phyloP scores from a whole-genome alignment of 2,888 invertebrate genomes.

The Parochlus steinenii region DNA sequence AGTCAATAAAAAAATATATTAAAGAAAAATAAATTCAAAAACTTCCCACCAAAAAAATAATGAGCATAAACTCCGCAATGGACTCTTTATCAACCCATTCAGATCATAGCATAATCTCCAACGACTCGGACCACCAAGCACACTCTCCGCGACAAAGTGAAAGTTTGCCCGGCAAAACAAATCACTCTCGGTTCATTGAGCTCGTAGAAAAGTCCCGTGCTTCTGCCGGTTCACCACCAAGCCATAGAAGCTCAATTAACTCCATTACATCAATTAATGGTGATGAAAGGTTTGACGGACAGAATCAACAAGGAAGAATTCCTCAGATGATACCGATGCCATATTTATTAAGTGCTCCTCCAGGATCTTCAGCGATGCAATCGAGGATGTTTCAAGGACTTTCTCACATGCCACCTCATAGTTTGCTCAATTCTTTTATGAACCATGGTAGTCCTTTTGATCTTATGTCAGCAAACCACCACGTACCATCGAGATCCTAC shows the following conservation, averaged over 20 bases:
- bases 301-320: no score
- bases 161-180: not conserved
- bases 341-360: slow-evolving; percentile 47
- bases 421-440: slow-evolving; percentile 65
- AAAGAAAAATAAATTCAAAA: no score
- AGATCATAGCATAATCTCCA: slow-evolving; percentile 36
- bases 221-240: slow-evolving; percentile 27
- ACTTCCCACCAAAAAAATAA: no score
- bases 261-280: no score
- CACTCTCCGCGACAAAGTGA: not conserved
- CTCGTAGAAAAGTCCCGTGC: slow-evolving; percentile 15
- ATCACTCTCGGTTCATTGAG: not conserved
- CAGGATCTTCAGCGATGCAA: slow-evolving; percentile 38
- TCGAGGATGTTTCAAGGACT: slow-evolving; percentile 44
- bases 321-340: slow-evolving; percentile 33
- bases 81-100: slow-evolving; percentile 35
- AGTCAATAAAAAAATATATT: no score
- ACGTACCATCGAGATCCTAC: slow-evolving; percentile 61
- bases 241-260: slow-evolving; percentile 22
- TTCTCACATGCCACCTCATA: slow-evolving; percentile 71
- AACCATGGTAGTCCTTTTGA: slow-evolving; percentile 69
- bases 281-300: slow-evolving; percentile 25
- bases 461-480: slow-evolving; percentile 60
- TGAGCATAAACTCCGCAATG: slow-evolving; percentile 37
- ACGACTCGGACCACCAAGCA: slow-evolving; percentile 17